Evolutionary conservation across 1,140 invertebrate species (phyloP), one percentile per base, ranked within the genome.

Genomic region (Chelonus insularis): DNA sequence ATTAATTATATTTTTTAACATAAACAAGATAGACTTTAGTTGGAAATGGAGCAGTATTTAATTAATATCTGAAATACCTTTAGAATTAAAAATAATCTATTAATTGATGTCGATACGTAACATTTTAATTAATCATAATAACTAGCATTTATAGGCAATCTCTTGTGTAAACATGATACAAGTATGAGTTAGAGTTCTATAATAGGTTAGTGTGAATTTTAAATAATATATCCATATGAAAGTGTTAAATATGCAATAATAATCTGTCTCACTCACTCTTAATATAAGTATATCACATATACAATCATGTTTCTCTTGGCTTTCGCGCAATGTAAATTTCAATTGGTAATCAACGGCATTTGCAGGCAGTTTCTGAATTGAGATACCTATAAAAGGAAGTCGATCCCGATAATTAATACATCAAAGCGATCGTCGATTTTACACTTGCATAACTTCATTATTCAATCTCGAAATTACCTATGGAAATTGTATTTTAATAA

Each of bases 401-500:
- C 8, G 9, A 48, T 23, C 11, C 21, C 20, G 21, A n/a, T 48
- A 48, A 48, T 48, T 48, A 48, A 21, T 48, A 23, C 45, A 48
- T 48, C 45, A 29, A 48, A 48, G 45, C 45, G 21, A 48, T 43
- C 16, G 16, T 43, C 18, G 16, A 43, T 43, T 29, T 29, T 29
- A 29, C 25, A 29, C 25, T 29, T 43, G 16, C 41, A 18, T 43
- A 43, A 43, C 18, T 43, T 16, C 8, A 43, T 16, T 43, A 16
- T 14, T 16, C 12, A 16, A 39, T 39, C 12, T 11, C n/a, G 18
- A 2, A 16, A 43, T 16, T 18, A 43, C 18, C 14, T 21, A 18
- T 18, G 41, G 14, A 43, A 43, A 43, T 16, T 43, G 14, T 43
- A 7, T 16, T 8, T 43, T 7, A 43, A 43, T 16, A 29, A 29